Base-by-base conservation (phyloP, 2,113 vertebrate species). In the Chloebia gouldiae region DNA sequence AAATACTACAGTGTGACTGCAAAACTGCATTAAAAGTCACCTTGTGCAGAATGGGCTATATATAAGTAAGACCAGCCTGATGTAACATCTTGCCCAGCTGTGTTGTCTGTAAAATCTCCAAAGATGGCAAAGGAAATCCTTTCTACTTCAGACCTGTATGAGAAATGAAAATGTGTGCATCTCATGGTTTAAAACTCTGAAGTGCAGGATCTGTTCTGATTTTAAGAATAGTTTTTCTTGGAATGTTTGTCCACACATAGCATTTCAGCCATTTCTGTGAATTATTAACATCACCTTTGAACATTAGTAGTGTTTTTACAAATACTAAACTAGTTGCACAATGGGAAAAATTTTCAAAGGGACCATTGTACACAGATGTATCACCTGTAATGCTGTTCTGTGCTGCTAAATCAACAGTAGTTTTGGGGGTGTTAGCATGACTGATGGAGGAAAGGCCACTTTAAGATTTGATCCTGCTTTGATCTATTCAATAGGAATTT, bases 261-360 rank as follows among this genome's bases (percentile, higher is more conserved):
- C 21, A n/a, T 72, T 90, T 88, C 56, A 81, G 82, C 49, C 22
- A 33, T 85, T 59, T 70, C 64, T 93, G 65, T 80, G 76, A 90
- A 84, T 92, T 88, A 94, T 91, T 96, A 91, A 81, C 71, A 22
- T 60, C 65, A 28, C 49, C 45, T 86, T 56, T 92, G 69, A 92
- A 70, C n/a, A 70, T 86, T 23, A 35, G 6, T 44, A n/a, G 19
- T 40, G 35, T 68, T 31, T 91, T 90, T 91, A 92, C 49, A 66
- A 37, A 45, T 75, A 40, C 39, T 95, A n/a, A 86, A 37, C 59
- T 77, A 9, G 39, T 44, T 90, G 86, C 59, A 70, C 63, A 70
- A 18, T 60, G n/a, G 51, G 28, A 70, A 77, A 37, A 40, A 39
- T 49, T 96, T 96, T 95, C 82, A 86, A 92, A 96, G 49, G 51